These are phyloP conservation scores for Drosophila tristis DNA, from an alignment of 1,140 invertebrate genomes.

Conservation along the genomic window DNA sequence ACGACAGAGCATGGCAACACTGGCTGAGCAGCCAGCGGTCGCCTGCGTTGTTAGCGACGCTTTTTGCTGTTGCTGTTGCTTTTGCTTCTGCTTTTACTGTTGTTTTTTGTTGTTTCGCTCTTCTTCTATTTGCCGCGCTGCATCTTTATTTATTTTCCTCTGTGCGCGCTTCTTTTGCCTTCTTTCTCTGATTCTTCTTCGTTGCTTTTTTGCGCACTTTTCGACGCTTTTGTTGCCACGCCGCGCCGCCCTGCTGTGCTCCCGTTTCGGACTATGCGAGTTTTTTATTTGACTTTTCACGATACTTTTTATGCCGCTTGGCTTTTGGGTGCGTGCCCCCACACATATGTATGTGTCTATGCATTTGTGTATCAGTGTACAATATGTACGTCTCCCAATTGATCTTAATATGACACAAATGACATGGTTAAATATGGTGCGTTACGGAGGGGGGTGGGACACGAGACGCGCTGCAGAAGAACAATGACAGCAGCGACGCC, in stretches of 20 bases:
- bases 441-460: slow-evolving; percentile 19
- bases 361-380: slow-evolving; percentile 35
- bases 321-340: slow-evolving; percentile 47
- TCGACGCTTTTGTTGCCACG: slow-evolving; percentile 67
- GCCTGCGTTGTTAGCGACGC: slow-evolving; percentile 50
- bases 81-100: neutral
- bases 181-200: slow-evolving; percentile 16
- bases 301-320: slow-evolving; percentile 76
- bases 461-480: slow-evolving; percentile 62
- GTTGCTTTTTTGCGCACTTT: slow-evolving; percentile 68
- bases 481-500: slow-evolving; percentile 53
- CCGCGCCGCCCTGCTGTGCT: slow-evolving; percentile 31
- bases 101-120: slow-evolving; percentile 41
- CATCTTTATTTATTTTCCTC: slow-evolving; percentile 54
- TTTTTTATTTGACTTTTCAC: slow-evolving; percentile 48
- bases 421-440: slow-evolving; percentile 70
- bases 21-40: slow-evolving; percentile 64
- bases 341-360: too few relatives aligned
- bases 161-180: slow-evolving; percentile 12
- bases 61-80: neutral
- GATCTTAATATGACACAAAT: slow-evolving; percentile 84
- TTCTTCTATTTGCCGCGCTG: slow-evolving; percentile 68
- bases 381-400: slow-evolving; percentile 75
- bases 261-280: slow-evolving; percentile 24
- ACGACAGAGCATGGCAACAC: slow-evolving; percentile 60